Conservation (phyloP, 2,113 vertebrate species). For the Sinocyclocheilus anshuiensis region DNA sequence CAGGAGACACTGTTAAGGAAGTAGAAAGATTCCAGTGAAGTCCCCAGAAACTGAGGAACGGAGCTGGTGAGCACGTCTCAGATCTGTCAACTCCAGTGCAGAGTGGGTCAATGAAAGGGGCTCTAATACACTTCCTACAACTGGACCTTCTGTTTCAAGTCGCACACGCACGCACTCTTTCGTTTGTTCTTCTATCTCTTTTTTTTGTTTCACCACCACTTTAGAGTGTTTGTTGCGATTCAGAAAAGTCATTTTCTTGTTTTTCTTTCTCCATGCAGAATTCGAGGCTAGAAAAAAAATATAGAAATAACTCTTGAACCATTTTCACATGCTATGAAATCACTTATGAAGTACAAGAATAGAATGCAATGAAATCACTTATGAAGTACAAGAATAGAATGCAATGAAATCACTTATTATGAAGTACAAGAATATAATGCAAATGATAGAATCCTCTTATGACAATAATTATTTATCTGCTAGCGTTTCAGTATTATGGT, state of each 20-base stretch:
- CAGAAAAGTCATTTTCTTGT: not conserved
- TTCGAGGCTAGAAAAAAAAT: not conserved
- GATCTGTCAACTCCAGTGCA: constrained; percentile 32
- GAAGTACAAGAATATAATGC: not conserved
- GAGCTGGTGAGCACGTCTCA: constrained; percentile 7
- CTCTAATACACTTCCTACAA: constrained; percentile 18
- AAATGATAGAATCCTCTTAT: constrained; percentile 17
- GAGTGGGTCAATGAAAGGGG: constrained; percentile 20
- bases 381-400: no score
- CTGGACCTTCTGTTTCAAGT: constrained; percentile 30
- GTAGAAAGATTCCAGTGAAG: constrained; percentile 10
- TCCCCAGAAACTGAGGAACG: constrained; percentile 1
- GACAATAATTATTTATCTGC: not conserved
- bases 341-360: no score
- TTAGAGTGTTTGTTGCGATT: not conserved
- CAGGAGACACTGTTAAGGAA: constrained; percentile 7
- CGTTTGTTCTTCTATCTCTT: not conserved
- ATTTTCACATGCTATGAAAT: not conserved
- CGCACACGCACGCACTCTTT: not conserved
- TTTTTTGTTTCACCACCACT: not conserved
- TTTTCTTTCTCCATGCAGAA: not conserved
- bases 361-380: no score
- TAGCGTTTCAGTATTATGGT: not conserved
- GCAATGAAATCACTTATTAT: no score
- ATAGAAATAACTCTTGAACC: no score